A percentile compares a stretch with the other conserved stretches of the same genome.
These are phyloP conservation scores for Pammene fasciana DNA, from an alignment of 2,888 invertebrate species.

Conservation along the genomic window DNA sequence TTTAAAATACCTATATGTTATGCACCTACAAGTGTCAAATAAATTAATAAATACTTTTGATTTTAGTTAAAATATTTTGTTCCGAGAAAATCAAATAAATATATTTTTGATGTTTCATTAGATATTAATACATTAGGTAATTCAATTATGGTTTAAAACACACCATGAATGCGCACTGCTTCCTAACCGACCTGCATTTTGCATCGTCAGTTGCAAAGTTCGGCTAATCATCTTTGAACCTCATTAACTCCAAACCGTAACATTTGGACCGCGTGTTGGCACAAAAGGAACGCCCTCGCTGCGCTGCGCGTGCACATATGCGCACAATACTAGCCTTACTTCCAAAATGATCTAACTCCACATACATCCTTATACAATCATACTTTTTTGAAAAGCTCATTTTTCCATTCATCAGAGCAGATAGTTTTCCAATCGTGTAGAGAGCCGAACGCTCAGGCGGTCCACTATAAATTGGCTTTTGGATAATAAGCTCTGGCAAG, in stretches of 20 bases:
- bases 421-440: background rate
- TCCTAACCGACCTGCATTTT: no score
- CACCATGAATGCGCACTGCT: no score
- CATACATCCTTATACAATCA: background rate
- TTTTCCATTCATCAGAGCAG: background rate
- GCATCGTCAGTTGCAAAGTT: background rate
- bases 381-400: background rate
- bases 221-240: background rate
- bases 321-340: background rate
- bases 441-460: background rate
- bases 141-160: no score
- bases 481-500: no score
- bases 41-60: no score
- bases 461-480: background rate
- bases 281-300: slow-evolving; percentile 17
- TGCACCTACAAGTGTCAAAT: no score
- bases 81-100: no score
- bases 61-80: no score
- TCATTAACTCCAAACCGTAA: slow-evolving; percentile 12
- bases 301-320: slow-evolving; percentile 11
- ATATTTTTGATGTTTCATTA: no score
- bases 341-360: background rate
- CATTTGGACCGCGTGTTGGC: background rate
- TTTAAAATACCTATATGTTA: no score
- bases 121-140: no score